Percentiles rank a stretch among this genome's conserved stretches.
Conservation (phyloP, 2,797 vertebrate genomes). For the Manis pentadactyla region DNA sequence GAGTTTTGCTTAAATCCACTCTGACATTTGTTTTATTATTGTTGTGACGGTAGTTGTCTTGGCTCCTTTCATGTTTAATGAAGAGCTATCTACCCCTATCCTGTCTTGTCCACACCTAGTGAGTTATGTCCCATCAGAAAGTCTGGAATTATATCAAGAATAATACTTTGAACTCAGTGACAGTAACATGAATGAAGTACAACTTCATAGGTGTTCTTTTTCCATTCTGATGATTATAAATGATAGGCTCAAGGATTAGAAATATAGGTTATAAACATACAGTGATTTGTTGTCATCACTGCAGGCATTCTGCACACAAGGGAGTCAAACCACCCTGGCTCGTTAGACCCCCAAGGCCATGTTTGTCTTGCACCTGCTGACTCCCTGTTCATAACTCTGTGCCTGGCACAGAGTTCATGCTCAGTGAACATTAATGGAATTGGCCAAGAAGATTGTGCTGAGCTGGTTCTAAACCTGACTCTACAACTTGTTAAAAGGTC, state of each 20-base stretch:
- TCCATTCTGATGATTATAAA: neutral
- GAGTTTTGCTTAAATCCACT: neutral
- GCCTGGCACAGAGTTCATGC: neutral
- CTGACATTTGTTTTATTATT: neutral
- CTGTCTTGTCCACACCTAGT: neutral
- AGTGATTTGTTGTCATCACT: neutral
- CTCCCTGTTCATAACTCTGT: neutral
- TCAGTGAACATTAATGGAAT: neutral
- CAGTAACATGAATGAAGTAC: neutral
- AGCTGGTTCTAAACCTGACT: neutral
- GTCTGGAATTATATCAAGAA: neutral
- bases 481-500: neutral
- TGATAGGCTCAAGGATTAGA: neutral
- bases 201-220: neutral
- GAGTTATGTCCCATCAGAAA: neutral
- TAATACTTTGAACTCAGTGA: neutral
- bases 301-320: no score
- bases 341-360: accelerated
- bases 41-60: neutral
- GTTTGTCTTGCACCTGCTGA: neutral
- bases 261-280: neutral
- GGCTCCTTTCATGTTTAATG: neutral
- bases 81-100: neutral
- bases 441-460: neutral
- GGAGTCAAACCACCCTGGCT: neutral